Percentiles rank a stretch among this genome's conserved stretches.
Evolutionary conservation across 30 jellyfish, hydroid and myxozoan genomes (phyloP).

Genomic region (Turritopsis dohrnii): DNA sequence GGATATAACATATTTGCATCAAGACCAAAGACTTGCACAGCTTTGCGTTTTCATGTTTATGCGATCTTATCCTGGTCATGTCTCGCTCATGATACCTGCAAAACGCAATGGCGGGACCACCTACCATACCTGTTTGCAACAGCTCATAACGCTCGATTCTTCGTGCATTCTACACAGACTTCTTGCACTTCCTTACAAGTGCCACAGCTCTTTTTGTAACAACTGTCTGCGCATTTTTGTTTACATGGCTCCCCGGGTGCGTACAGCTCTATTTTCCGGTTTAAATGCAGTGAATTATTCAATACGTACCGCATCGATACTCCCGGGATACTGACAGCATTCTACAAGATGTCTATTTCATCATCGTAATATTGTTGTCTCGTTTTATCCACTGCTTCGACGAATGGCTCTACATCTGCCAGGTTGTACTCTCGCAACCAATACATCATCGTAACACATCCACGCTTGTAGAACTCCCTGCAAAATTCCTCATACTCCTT

Average conservation of each 20-base stretch:
- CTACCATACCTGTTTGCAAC: constrained; percentile 25
- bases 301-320: constrained; percentile 24
- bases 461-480: not conserved
- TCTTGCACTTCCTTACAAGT: not conserved
- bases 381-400: constrained; percentile 31
- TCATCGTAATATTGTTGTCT: constrained; percentile 22
- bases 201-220: not conserved
- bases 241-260: constrained; percentile 35
- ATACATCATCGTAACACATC: constrained; percentile 24
- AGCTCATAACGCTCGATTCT: not conserved
- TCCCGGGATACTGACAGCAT: constrained; percentile 35
- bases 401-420: constrained; percentile 27
- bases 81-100: constrained; percentile 20
- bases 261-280: not conserved
- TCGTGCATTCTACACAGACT: not conserved
- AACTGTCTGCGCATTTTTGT: constrained; percentile 6
- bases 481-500: constrained; percentile 1
- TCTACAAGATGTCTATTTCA: constrained; percentile 29
- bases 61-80: not conserved
- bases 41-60: not conserved
- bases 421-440: constrained; percentile 16
- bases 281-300: constrained; percentile 7
- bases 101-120: constrained; percentile 21
- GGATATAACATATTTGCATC: not conserved
- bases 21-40: not conserved